Base-by-base conservation (phyloP, 2,888 invertebrate species). In the Geophilus truncorum region DNA sequence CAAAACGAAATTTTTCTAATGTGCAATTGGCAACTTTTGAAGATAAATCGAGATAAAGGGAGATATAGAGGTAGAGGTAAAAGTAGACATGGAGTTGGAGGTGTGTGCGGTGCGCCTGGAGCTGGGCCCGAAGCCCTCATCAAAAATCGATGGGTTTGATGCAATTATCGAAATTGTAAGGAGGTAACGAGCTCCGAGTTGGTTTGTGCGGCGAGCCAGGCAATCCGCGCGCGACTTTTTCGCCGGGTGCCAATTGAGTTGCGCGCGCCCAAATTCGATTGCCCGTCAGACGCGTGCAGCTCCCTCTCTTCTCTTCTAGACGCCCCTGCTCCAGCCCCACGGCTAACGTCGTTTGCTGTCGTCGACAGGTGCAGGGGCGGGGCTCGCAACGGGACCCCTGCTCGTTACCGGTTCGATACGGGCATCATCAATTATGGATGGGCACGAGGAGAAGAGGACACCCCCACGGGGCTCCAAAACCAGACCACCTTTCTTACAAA, bases 151-250 rank as follows among this genome's bases (percentile, higher is more conserved):
- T 81, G 75, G 80, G 34, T 80, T 45, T 76, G 80, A 81, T 81
- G 80, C 77, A 81, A 81, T 81, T 81, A 81, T 81, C 80, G 81
- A 81, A 80, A 81, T 81, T 77, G 80, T 80, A 81, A 81, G 81
- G 75, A 80, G 81, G 79, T 80, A 81, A 81, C 78, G 81, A 81
- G 81, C 81, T 81, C 80, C 80, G 80, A 81, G 80, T 81, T 81
- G 81, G 81, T 81, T 81, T 81, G 80, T 77, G 80, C 75, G 79
- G 76, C 81, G 40, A 77, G 40, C 76, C 75, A 28, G 75, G 75
- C 25, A 75, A 75, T 75, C 75, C 75, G 75, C 75, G 75, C 75
- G 25, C 30, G 25, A 28, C 75, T 75, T 75, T 75, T 75, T 75
- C 75, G 25, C 75, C 25, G 75, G 30, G 30, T 28, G 75, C 30